Percentiles rank a stretch among this genome's conserved stretches.
Evolutionary conservation across 2,113 vertebrate species (phyloP).

Genomic region (Stigmatopora nigra): DNA sequence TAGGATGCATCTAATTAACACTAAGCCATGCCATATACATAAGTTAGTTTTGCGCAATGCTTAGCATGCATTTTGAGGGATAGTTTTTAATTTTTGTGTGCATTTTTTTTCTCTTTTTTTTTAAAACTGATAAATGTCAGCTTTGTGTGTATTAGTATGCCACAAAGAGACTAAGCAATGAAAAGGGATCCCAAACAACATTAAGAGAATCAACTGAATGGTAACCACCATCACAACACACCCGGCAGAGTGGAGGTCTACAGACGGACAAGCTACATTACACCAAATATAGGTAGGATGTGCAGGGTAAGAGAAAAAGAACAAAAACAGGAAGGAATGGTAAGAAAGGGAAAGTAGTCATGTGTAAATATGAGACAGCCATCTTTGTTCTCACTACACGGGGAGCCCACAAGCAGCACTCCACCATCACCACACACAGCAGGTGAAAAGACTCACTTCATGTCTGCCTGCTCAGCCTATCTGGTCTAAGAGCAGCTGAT

Average conservation of each 20-base stretch:
- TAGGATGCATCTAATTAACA: constrained; percentile 73
- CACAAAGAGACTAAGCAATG: constrained; percentile 74
- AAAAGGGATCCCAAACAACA: constrained; percentile 98
- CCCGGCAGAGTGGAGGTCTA: constrained; percentile 80
- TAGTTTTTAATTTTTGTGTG: constrained; percentile 50
- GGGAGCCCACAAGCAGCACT: constrained; percentile 70
- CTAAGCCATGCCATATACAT: constrained; percentile 57
- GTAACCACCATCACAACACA: constrained; percentile 70
- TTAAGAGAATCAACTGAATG: constrained; percentile 65
- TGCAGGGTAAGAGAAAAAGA: constrained; percentile 61
- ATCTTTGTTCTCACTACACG: constrained; percentile 88
- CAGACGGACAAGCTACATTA: constrained; percentile 85
- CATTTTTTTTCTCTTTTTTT: constrained; percentile 41
- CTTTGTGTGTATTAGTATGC: constrained; percentile 48
- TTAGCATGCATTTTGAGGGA: constrained; percentile 37
- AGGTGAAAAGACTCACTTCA: constrained; percentile 99
- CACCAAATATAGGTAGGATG: constrained; percentile 75
- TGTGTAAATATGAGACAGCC: constrained; percentile 86
- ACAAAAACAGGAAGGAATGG: constrained; percentile 73
- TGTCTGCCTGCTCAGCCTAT: constrained; percentile 99
- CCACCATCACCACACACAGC: constrained; percentile 81
- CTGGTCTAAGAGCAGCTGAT: constrained; percentile 99
- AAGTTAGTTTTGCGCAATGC: constrained; percentile 57
- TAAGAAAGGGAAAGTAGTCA: constrained; percentile 69
- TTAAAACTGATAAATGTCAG: constrained; percentile 8